These are phyloP conservation scores for Nasonovia ribisnigri DNA, from an alignment of 2,888 invertebrate species.

Conservation along the genomic window DNA sequence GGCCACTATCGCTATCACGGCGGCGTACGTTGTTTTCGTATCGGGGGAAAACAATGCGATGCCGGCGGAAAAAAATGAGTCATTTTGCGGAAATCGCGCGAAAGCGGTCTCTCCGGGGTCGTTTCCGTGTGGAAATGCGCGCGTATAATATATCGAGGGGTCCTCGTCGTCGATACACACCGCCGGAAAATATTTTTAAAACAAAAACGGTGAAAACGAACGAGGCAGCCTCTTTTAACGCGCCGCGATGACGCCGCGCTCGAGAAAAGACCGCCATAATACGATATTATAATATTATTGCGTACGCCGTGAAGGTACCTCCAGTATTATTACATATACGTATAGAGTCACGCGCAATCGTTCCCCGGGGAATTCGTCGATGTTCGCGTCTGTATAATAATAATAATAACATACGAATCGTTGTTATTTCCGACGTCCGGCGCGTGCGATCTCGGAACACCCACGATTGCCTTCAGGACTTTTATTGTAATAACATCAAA, in stretches of 20 bases:
- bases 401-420: background rate
- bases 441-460: background rate
- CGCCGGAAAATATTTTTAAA: no score
- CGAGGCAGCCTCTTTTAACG: no score
- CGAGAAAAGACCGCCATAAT: background rate
- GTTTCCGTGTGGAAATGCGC: slow-evolving; percentile 13
- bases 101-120: slow-evolving; percentile 51
- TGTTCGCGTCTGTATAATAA: background rate
- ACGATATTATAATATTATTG: background rate
- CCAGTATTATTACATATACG: background rate
- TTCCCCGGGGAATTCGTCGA: slow-evolving; percentile 14
- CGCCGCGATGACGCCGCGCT: no score
- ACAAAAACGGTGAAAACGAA: no score
- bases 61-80: slow-evolving; percentile 37
- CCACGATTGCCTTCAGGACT: background rate
- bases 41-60: background rate
- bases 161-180: no score
- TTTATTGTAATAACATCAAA: background rate
- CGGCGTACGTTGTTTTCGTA: background rate
- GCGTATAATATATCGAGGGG: background rate
- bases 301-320: background rate
- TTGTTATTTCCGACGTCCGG: background rate
- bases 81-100: slow-evolving; percentile 32
- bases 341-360: background rate
- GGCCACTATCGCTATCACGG: slow-evolving; percentile 11